Percentiles rank a stretch among this genome's conserved stretches.
These are phyloP conservation scores for Poecilia picta DNA, from an alignment of 2,797 vertebrate genomes.

Conservation along the genomic window DNA sequence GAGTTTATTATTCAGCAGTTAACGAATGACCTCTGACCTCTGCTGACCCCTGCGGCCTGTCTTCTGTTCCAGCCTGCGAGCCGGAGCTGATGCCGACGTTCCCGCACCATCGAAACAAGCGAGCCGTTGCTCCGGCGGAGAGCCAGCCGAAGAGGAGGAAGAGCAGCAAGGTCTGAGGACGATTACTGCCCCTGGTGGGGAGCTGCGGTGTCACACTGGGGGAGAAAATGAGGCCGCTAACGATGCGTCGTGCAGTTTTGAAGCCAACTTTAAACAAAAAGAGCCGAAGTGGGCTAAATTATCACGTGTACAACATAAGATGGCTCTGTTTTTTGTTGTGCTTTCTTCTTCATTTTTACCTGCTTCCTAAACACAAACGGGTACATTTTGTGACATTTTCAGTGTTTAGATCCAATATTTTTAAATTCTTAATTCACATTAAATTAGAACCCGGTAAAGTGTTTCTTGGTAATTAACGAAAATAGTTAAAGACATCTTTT, in stretches of 20 bases:
- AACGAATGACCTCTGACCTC: neutral
- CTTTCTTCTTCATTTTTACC: neutral
- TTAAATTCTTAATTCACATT: neutral
- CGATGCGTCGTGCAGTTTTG: neutral
- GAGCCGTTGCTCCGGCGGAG: constrained; percentile 62
- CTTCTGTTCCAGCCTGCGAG: constrained; percentile 86
- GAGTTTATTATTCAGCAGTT: constrained; percentile 64
- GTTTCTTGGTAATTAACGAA: neutral
- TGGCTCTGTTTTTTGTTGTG: neutral
- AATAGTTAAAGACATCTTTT: neutral
- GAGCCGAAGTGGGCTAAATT: neutral
- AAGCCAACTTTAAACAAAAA: neutral
- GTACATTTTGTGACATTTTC: neutral
- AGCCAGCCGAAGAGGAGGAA: constrained; percentile 79
- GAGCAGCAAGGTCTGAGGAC: constrained; percentile 80
- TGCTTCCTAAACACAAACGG: neutral
- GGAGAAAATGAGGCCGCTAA: neutral
- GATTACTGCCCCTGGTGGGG: neutral
- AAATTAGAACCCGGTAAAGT: neutral
- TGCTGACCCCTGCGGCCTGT: neutral
- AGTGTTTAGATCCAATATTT: neutral
- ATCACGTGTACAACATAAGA: neutral
- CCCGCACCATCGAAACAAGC: constrained; percentile 96
- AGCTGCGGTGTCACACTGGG: neutral
- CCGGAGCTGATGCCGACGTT: constrained; percentile 98